A percentile compares a stretch with the other conserved stretches of the same genome.
phyloP scores from a whole-genome alignment of 2,797 vertebrate species.

The Chelonia mydas region DNA sequence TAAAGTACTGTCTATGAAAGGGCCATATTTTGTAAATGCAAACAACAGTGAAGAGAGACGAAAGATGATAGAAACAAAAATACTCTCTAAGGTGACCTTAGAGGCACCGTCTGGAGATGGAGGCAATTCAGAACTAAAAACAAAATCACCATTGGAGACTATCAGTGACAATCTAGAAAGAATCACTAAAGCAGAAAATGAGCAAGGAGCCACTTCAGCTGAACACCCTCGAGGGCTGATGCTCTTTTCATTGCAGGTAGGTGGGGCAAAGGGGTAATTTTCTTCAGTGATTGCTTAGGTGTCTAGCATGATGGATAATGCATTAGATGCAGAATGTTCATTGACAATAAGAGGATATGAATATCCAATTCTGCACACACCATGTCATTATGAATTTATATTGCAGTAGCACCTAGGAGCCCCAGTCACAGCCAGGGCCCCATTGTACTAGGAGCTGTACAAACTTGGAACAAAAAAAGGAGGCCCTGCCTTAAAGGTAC shows the following conservation, averaged over 20 bases:
- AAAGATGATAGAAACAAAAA: constrained; percentile 73
- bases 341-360: fast-evolving
- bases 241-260: constrained; percentile 63
- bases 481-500: neutral
- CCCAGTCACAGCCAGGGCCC: neutral
- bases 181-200: neutral
- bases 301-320: neutral
- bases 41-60: constrained; percentile 60
- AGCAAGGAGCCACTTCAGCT: neutral
- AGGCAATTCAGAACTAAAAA: neutral
- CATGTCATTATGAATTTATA: neutral
- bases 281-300: neutral
- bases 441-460: fast-evolving
- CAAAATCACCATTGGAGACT: neutral
- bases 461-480: neutral
- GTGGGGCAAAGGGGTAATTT: neutral
- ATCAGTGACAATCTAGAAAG: neutral
- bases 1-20: neutral
- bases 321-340: neutral
- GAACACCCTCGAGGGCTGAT: neutral
- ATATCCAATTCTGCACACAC: fast-evolving
- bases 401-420: neutral
- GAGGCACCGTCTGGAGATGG: neutral
- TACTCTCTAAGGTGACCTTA: constrained; percentile 69
- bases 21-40: neutral